Evolutionary conservation across 2,888 invertebrate genomes (phyloP).

Genomic region (Eupelmus urozonus): DNA sequence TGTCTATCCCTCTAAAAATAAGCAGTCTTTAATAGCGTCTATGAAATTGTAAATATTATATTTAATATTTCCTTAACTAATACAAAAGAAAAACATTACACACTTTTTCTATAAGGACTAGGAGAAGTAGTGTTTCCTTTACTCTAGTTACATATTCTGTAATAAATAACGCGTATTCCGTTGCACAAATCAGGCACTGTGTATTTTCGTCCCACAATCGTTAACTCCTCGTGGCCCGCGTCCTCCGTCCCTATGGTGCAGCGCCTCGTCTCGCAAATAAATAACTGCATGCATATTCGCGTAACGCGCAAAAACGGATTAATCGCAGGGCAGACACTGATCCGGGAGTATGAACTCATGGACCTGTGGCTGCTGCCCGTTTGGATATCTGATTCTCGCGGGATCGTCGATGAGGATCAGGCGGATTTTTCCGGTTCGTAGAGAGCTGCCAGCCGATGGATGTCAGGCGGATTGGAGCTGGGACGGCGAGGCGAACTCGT

Average conservation of each 20-base stretch:
- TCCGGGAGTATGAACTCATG: constrained; percentile 34
- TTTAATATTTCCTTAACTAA: constrained; percentile 72
- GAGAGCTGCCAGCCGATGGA: constrained; percentile 44
- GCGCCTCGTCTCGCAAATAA: neutral
- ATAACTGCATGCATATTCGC: constrained; percentile 10
- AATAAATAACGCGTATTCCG: constrained; percentile 64
- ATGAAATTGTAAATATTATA: constrained; percentile 73
- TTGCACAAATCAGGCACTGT: constrained; percentile 61
- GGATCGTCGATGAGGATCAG: constrained; percentile 70
- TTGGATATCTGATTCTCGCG: too few relatives aligned
- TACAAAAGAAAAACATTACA: constrained; percentile 74
- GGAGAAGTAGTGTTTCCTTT: constrained; percentile 64
- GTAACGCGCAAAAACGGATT: too few relatives aligned
- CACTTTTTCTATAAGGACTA: constrained; percentile 69
- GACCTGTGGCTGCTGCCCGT: too few relatives aligned
- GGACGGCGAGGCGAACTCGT: constrained; percentile 77
- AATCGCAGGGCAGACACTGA: neutral
- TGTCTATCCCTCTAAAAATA: too few relatives aligned
- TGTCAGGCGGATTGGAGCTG: constrained; percentile 76
- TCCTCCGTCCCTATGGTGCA: too few relatives aligned
- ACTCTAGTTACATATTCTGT: constrained; percentile 66
- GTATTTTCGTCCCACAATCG: constrained; percentile 37
- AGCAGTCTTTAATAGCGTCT: constrained; percentile 47
- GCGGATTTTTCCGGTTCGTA: constrained; percentile 63
- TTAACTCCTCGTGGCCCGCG: too few relatives aligned